Percentiles rank a stretch among this genome's conserved stretches.
These are phyloP conservation scores for Hippocampus mohnikei DNA, from an alignment of 2,113 vertebrate species.

Conservation along the genomic window DNA sequence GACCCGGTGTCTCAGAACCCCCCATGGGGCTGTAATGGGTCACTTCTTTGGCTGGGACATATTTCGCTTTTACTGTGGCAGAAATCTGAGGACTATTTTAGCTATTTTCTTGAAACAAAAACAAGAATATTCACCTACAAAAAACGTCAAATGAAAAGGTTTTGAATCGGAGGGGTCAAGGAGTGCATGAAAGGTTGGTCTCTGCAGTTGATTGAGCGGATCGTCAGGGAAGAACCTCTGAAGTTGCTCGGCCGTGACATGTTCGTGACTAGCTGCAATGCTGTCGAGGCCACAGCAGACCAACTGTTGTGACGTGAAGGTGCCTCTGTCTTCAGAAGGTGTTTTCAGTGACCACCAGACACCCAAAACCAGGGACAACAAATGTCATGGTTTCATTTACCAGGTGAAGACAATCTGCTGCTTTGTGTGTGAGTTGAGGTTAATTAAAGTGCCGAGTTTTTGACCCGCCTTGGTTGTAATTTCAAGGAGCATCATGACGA, in stretches of 20 bases:
- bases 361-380: not conserved
- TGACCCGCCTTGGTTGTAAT: too few species aligned
- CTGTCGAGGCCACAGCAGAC: not conserved
- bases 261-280: not conserved
- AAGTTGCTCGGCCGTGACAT: not conserved
- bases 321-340: not conserved
- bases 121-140: not conserved
- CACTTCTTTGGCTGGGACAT: slow-evolving; percentile 37
- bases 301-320: not conserved
- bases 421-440: not conserved
- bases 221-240: too few species aligned
- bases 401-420: not conserved
- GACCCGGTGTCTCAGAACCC: slow-evolving; percentile 36
- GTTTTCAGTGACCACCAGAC: not conserved
- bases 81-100: slow-evolving; percentile 17
- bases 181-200: too few species aligned
- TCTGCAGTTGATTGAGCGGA: too few species aligned
- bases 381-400: not conserved
- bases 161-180: not conserved
- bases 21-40: slow-evolving; percentile 34
- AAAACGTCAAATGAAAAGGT: not conserved
- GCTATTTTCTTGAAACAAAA: not conserved
- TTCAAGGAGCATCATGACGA: too few species aligned
- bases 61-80: slow-evolving; percentile 13
- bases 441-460: too few species aligned